Conservation (phyloP, 2,888 invertebrate species). For the Oligia fasciuncula region DNA sequence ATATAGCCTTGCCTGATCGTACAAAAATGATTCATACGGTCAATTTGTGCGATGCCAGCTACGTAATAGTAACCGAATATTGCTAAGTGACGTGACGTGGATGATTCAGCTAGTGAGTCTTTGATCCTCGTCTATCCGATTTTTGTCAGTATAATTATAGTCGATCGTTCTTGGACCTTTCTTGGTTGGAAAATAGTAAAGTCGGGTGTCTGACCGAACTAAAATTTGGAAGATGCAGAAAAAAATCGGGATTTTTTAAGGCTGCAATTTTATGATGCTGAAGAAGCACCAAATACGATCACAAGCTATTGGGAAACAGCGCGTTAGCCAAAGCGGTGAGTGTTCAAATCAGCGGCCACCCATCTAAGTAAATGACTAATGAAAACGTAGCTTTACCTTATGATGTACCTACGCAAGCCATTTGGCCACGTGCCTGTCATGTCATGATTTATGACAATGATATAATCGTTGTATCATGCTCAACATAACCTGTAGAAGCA, state of each 20-base stretch:
- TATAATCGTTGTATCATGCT: background rate
- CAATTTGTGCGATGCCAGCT: constrained; percentile 6
- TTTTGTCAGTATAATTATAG: background rate
- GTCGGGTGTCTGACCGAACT: background rate
- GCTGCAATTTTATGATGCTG: too few species aligned
- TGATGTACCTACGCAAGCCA: background rate
- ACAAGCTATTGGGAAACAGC: too few species aligned
- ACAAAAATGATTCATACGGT: constrained; percentile 23
- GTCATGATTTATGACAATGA: background rate
- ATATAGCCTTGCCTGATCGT: constrained; percentile 24
- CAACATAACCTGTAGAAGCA: background rate
- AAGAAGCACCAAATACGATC: too few species aligned
- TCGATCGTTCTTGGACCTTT: background rate
- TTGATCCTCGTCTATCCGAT: background rate
- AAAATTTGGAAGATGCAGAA: background rate
- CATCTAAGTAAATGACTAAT: background rate
- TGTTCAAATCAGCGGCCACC: background rate
- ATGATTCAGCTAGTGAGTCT: background rate
- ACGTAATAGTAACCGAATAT: constrained; percentile 1
- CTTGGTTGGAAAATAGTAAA: background rate
- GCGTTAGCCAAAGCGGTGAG: background rate
- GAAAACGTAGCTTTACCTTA: background rate
- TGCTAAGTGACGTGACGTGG: background rate
- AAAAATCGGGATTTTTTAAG: background rate
- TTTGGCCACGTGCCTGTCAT: constrained; percentile 3